A percentile compares a stretch with the other conserved stretches of the same genome.
Conservation (phyloP, 2,888 invertebrate species). For the Campoplex capitator region DNA sequence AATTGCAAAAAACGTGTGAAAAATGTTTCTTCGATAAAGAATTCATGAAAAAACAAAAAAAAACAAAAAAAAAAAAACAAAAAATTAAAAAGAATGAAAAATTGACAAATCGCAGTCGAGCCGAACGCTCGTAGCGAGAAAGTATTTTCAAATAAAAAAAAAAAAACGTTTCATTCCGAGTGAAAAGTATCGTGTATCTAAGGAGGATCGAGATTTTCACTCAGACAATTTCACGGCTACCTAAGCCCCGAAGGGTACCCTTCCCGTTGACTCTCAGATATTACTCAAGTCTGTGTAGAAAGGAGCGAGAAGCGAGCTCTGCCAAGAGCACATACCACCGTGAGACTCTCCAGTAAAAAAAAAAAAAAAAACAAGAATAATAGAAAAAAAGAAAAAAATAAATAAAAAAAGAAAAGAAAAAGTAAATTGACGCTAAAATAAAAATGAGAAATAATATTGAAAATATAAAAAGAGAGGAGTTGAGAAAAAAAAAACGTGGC, state of each 20-base stretch:
- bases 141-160: not conserved
- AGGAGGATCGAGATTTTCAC: slow-evolving; percentile 37
- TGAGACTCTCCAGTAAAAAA: slow-evolving; percentile 17
- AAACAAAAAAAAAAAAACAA: not conserved
- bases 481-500: slow-evolving; percentile 45
- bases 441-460: slow-evolving; percentile 18
- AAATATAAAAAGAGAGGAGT: slow-evolving; percentile 39
- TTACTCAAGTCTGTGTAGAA: slow-evolving; percentile 12
- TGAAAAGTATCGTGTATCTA: not conserved
- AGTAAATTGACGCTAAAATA: not conserved
- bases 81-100: not conserved
- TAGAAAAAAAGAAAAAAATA: not conserved
- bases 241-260: slow-evolving; percentile 49
- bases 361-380: not conserved
- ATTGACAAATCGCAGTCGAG: not conserved
- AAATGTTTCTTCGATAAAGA: not conserved
- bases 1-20: no score
- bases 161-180: not conserved
- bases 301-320: not conserved
- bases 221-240: slow-evolving; percentile 56
- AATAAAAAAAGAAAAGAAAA: not conserved
- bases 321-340: not conserved
- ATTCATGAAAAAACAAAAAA: not conserved
- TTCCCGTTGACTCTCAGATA: slow-evolving; percentile 36
- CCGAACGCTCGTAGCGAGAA: not conserved